These are phyloP conservation scores for Lordiphosa fenestrarum DNA, from an alignment of 2,888 invertebrate species.

Conservation along the genomic window DNA sequence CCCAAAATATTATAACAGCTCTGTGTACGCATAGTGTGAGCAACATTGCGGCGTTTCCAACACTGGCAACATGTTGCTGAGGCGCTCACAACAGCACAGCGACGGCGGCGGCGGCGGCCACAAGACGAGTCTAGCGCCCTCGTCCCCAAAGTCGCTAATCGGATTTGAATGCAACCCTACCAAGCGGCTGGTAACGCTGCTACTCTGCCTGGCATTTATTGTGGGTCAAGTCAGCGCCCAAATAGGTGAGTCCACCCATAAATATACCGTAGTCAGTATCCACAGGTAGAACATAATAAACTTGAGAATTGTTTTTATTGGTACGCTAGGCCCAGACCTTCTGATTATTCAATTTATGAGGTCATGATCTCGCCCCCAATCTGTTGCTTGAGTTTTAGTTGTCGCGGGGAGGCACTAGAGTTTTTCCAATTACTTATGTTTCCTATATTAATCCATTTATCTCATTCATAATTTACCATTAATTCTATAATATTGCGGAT, in stretches of 20 bases:
- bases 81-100: constrained; percentile 47
- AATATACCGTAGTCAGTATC: neutral
- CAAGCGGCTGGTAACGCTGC: constrained; percentile 47
- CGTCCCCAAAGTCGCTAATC: constrained; percentile 3
- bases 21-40: constrained; percentile 24
- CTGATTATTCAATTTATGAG: no score
- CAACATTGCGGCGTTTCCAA: constrained; percentile 47
- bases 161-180: constrained; percentile 7
- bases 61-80: constrained; percentile 60
- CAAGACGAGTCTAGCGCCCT: constrained; percentile 4
- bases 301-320: no score
- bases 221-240: constrained; percentile 65
- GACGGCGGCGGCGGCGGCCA: constrained; percentile 36
- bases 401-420: no score
- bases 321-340: no score
- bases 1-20: constrained; percentile 30
- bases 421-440: no score
- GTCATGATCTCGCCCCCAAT: no score
- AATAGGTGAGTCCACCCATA: constrained; percentile 65
- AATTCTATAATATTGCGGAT: no score
- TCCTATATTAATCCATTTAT: no score
- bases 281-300: neutral
- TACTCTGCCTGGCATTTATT: constrained; percentile 68
- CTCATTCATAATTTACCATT: no score
- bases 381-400: no score